Base-by-base conservation (phyloP, 1,140 invertebrate species). In the Nebria ingens region DNA sequence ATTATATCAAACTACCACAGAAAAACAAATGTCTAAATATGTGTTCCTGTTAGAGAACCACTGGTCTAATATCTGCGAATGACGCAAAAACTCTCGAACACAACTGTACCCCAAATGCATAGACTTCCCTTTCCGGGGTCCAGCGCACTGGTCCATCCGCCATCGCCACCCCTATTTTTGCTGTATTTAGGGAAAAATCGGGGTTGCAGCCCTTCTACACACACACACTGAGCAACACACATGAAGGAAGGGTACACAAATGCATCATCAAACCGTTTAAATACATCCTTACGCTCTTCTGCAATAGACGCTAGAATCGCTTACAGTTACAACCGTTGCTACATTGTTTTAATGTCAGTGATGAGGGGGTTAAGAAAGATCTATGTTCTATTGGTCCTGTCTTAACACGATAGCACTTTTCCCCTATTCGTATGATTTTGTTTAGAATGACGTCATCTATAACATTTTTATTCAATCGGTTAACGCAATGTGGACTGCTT, bases 301-400 rank as follows among this genome's bases (percentile, higher is more conserved):
- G 40, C 17, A 45, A 12, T 12, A 4, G 17, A 45, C 9, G 15
- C 3, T 45, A 45, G 4, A 12, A 17, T 45, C 40, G 40, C 17
- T 17, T 34, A 34, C 25, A 17, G 40, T 45, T 45, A 4, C 40
- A 12, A 45, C 15, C 17, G 25, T 17, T 4, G 6, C 17, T 11
- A 45, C 40, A 45, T 45, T 45, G 40, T 45, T 45, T 45, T 45
- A 45, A 45, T 45, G 40, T 17, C 9, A 11, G 9, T 45, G 40
- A n/a, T 17, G 40, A 45, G 40, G 40, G 40, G 40, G 40, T 45
- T 45, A n/a, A n/a, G n/a, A 34, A 45, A 45, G 40, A 45, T 45
- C 40, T 6, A 45, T 11, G 40, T 17, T 11, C 40, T 17, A 45
- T 45, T 45, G 40, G 40, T 6, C 15, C 40, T 45, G 40, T 45